Evolutionary conservation across 2,888 invertebrate genomes (phyloP).

Genomic region (Brenthis daphne): DNA sequence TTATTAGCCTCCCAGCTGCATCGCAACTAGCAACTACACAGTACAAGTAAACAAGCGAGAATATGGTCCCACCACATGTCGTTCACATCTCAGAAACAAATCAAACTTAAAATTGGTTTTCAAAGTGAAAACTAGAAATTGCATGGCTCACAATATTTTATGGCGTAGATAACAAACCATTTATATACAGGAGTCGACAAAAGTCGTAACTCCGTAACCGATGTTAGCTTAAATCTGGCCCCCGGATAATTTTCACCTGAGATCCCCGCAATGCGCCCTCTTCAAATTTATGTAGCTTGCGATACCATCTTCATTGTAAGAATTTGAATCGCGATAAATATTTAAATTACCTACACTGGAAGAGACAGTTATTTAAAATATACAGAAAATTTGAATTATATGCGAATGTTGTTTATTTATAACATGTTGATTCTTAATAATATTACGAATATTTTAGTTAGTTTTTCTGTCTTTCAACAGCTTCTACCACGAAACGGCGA

Average conservation of each 20-base stretch:
- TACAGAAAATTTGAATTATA: no score
- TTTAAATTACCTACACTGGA: conserved; percentile 45
- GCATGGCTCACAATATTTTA: conserved; percentile 45
- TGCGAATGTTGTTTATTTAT: no score
- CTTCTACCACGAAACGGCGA: no score
- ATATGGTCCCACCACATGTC: conserved; percentile 6
- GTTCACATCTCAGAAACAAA: conserved; percentile 19
- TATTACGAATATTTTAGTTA: no score
- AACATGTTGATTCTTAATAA: no score
- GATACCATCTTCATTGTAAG: conserved; percentile 73
- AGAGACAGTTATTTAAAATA: conserved; percentile 34
- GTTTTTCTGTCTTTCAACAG: no score
- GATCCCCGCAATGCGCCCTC: conserved; percentile 51
- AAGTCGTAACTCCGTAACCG: conserved; percentile 47
- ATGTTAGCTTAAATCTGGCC: conserved; percentile 75
- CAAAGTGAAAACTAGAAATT: conserved; percentile 40
- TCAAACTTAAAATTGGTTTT: conserved; percentile 39
- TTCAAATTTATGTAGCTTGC: conserved; percentile 68
- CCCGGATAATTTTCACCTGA: conserved; percentile 79
- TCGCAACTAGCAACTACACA: neutral
- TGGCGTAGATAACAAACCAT: conserved; percentile 43
- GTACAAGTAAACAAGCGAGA: neutral
- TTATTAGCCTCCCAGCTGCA: conserved; percentile 2
- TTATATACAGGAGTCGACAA: conserved; percentile 42
- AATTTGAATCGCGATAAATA: conserved; percentile 57